A percentile compares a stretch with the other conserved stretches of the same genome.
Conservation (phyloP, 2,888 invertebrate genomes). For the Thecocarcelia acutangulata region DNA sequence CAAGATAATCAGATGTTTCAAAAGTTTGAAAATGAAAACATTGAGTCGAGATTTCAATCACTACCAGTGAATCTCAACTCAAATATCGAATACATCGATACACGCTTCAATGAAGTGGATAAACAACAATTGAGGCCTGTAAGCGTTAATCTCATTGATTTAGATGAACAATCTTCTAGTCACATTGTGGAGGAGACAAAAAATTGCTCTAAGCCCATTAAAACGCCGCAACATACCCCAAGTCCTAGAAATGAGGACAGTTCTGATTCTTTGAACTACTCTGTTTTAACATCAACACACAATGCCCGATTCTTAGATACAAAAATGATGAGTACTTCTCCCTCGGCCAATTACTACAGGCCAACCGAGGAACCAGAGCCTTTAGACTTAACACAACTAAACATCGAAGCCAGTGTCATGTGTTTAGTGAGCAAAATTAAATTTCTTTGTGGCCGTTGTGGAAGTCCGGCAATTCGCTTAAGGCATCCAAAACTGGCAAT, state of each 20-base stretch:
- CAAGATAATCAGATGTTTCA: slow-evolving; percentile 54
- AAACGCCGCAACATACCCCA: slow-evolving; percentile 2
- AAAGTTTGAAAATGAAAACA: slow-evolving; percentile 48
- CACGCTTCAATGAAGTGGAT: slow-evolving; percentile 72
- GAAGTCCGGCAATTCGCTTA: slow-evolving; percentile 87
- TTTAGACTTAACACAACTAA: slow-evolving; percentile 91
- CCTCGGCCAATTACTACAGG: slow-evolving; percentile 89
- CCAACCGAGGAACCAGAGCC: slow-evolving; percentile 92
- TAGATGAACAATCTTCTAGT: slow-evolving; percentile 67
- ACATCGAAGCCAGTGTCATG: slow-evolving; percentile 93
- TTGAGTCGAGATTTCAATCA: slow-evolving; percentile 76
- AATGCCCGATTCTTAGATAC: slow-evolving; percentile 82
- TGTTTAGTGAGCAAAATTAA: slow-evolving; percentile 91
- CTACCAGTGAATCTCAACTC: slow-evolving; percentile 73
- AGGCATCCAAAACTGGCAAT: slow-evolving; percentile 82
- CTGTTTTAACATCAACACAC: slow-evolving; percentile 66
- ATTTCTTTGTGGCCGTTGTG: slow-evolving; percentile 88
- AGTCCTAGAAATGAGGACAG: slow-evolving; percentile 57
- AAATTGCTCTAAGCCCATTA: slow-evolving; percentile 37
- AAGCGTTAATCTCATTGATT: slow-evolving; percentile 71
- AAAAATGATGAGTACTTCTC: slow-evolving; percentile 81
- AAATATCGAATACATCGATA: slow-evolving; percentile 73
- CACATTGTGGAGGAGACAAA: slow-evolving; percentile 7
- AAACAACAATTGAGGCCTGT: slow-evolving; percentile 27
- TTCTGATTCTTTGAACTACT: slow-evolving; percentile 71